These are phyloP conservation scores for Eucera pruinosa DNA, from an alignment of 2,888 invertebrate genomes.

Conservation along the genomic window DNA sequence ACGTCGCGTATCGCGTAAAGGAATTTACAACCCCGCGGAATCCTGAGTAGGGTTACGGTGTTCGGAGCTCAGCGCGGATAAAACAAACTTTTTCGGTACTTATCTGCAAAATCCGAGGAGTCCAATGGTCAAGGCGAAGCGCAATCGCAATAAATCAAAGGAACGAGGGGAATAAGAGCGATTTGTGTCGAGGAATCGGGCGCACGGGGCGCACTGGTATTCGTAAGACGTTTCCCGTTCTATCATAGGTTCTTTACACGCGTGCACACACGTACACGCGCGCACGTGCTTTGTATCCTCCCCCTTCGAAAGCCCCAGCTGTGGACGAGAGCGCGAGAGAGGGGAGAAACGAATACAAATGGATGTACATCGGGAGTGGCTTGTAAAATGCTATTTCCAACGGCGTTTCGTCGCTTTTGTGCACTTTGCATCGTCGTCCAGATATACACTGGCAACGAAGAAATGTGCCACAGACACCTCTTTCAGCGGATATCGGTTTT, in stretches of 20 bases:
- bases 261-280: not conserved
- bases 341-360: constrained; percentile 45
- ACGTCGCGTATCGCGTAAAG: too few relatives aligned
- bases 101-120: too few relatives aligned
- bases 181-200: constrained; percentile 31
- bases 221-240: constrained; percentile 37
- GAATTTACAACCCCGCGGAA: too few relatives aligned
- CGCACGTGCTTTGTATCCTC: not conserved
- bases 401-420: constrained; percentile 43
- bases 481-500: constrained; percentile 71
- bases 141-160: constrained; percentile 38
- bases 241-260: too few relatives aligned
- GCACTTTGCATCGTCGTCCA: constrained; percentile 53
- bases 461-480: constrained; percentile 64
- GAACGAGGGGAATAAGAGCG: constrained; percentile 18
- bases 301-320: constrained; percentile 24
- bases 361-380: constrained; percentile 45
- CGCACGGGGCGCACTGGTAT: constrained; percentile 21
- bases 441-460: constrained; percentile 41
- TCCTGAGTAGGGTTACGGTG: too few relatives aligned
- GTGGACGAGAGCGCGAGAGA: not conserved
- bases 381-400: constrained; percentile 58
- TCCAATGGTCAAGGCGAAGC: not conserved
- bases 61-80: too few relatives aligned
- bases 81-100: too few relatives aligned